Conservation (phyloP, 64 coral and sea anemone species). For the Stichodactyla mertensii region DNA sequence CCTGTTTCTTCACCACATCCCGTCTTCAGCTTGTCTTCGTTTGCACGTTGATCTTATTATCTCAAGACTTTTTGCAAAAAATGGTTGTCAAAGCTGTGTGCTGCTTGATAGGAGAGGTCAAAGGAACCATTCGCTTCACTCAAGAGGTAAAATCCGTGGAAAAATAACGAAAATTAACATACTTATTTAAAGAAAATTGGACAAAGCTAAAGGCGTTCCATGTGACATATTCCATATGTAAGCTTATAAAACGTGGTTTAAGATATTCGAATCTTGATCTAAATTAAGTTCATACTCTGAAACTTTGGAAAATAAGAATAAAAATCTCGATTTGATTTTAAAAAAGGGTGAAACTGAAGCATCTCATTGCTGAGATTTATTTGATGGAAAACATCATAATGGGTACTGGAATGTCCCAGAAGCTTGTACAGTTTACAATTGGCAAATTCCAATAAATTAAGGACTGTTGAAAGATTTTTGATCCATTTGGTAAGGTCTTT, state of each 20-base stretch:
- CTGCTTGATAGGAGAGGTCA: constrained; percentile 46
- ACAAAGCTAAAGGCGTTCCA: neutral
- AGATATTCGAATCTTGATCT: neutral
- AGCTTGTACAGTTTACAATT: neutral
- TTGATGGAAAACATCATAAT: neutral
- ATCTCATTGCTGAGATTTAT: neutral
- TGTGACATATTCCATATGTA: neutral
- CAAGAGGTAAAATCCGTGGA: constrained; percentile 35
- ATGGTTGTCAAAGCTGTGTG: constrained; percentile 59
- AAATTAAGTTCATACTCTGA: neutral
- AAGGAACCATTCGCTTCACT: constrained; percentile 46
- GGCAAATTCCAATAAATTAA: neutral
- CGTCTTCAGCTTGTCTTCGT: neutral
- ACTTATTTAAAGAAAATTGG: neutral
- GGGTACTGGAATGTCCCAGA: neutral
- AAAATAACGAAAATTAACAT: neutral
- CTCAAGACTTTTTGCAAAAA: neutral
- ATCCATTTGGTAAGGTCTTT: neutral
- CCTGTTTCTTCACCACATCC: neutral
- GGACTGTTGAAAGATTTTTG: neutral
- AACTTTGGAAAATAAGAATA: neutral
- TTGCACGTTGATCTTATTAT: neutral
- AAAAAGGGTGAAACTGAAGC: neutral
- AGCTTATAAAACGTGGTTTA: neutral
- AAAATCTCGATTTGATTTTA: neutral